These are phyloP conservation scores for Scaptomyza pallida DNA, from an alignment of 1,140 invertebrate genomes.

Conservation along the genomic window DNA sequence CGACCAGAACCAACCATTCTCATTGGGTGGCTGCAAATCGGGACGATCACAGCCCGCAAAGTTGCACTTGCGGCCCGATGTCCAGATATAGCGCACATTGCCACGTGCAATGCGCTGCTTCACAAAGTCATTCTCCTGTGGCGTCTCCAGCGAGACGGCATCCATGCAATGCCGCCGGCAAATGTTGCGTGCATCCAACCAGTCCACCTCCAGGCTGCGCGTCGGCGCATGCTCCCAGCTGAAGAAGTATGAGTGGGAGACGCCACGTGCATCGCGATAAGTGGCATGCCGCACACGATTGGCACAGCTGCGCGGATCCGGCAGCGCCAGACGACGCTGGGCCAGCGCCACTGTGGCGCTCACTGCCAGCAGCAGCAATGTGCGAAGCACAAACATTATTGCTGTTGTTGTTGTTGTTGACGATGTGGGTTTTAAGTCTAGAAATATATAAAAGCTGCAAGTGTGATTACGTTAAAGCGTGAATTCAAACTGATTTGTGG, in stretches of 20 bases:
- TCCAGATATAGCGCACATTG: conserved; percentile 93
- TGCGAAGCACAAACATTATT: conserved; percentile 75
- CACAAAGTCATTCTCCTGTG: conserved; percentile 95
- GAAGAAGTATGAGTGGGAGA: conserved; percentile 96
- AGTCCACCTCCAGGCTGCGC: conserved; percentile 93
- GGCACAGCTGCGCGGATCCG: conserved; percentile 93
- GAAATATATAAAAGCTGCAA: conserved; percentile 22
- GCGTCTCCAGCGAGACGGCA: conserved; percentile 94
- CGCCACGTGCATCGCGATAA: conserved; percentile 93
- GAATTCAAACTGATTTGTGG: conserved; percentile 36
- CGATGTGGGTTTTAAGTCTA: conserved; percentile 19
- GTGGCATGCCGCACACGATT: conserved; percentile 93
- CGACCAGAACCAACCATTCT: conserved; percentile 97
- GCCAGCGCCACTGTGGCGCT: conserved; percentile 88
- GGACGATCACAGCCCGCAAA: conserved; percentile 95
- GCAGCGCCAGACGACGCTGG: conserved; percentile 92
- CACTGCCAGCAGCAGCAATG: conserved; percentile 87
- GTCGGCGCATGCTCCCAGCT: conserved; percentile 96
- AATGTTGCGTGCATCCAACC: conserved; percentile 95
- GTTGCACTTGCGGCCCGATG: conserved; percentile 95
- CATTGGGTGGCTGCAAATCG: conserved; percentile 93
- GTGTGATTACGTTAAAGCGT: conserved; percentile 14
- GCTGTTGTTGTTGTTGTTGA: background rate
- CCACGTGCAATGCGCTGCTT: conserved; percentile 92
- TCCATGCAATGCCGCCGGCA: conserved; percentile 97